Evolutionary conservation across 92 coral and sea anemone species (phyloP), one percentile per base, ranked within the genome.

Genomic region (Paragorgia papillata): DNA sequence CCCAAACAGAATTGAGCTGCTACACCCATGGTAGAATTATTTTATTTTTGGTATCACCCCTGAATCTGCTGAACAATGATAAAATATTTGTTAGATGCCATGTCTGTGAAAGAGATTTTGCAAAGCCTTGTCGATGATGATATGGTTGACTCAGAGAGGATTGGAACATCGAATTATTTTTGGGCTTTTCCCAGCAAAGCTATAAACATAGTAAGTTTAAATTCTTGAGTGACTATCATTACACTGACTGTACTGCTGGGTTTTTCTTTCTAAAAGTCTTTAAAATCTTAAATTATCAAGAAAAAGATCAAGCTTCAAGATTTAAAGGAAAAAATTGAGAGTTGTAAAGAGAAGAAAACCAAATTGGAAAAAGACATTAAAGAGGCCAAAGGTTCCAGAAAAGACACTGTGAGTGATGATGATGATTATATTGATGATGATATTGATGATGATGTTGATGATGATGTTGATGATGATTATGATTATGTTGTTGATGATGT

Each of bases 151-250:
- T 89, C 97, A 30, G 97, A 93, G 56, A 90, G 91, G 76, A 93
- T 93, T 73, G 97, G 97, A 20, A 93, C 97, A 30, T 93, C 97
- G 12, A 88, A 90, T 56, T 93, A 93, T 57, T 93, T 93, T 76
- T 93, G 97, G 97, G 90, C 97, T 49, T 93, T 86, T 74, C 97
- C 97, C 49, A 93, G 97, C 90, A 93, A 93, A 62, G 97, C 97
- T 18, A 82, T 87, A 86, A 96, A 91, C 74, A 79, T 88, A 73
- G 99, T 95, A 88, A 62, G 92, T 68, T 17, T 28, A 24, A 32
- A 32, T 58, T 25, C 10, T 26, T 32, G 25, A 32, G 29, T 55
- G 19, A 27, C 61, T 1, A 27, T 46, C n/a, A 56, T 56, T 56
- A 31, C 33, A 3, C 46, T 13, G 19, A 25, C 67, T 20, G 67